A percentile compares a stretch with the other conserved stretches of the same genome.
Evolutionary conservation across 2,888 invertebrate species (phyloP).

Genomic region (Hartigia nigra): DNA sequence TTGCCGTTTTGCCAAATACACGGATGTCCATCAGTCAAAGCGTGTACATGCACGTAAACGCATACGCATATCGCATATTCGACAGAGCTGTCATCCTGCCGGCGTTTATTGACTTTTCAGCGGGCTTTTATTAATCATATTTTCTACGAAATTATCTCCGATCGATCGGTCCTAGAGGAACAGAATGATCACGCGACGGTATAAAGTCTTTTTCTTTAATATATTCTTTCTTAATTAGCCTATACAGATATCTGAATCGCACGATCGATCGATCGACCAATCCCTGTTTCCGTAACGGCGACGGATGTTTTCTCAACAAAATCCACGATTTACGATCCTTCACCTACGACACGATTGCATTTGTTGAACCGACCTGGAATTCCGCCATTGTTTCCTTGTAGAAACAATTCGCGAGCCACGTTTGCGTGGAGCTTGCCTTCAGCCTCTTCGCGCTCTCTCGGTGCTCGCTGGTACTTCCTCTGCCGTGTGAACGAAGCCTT

Average conservation of each 20-base stretch:
- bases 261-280: not conserved
- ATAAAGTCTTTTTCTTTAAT: not conserved
- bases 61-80: conserved; percentile 27
- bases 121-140: conserved; percentile 39
- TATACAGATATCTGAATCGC: not conserved
- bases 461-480: not conserved
- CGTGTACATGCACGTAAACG: not conserved
- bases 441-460: conserved; percentile 29
- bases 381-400: conserved; percentile 53
- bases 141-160: not conserved
- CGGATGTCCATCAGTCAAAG: not conserved
- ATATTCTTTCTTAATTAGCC: not conserved
- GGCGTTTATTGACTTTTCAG: conserved; percentile 50
- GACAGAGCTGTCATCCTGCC: conserved; percentile 40
- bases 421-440: conserved; percentile 27
- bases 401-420: conserved; percentile 31
- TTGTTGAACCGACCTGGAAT: conserved; percentile 38
- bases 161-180: not conserved
- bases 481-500: not conserved
- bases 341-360: not conserved
- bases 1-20: not conserved
- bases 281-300: not conserved
- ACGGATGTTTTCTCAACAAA: not conserved
- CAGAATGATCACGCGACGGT: not conserved
- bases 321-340: not conserved